These are phyloP conservation scores for Uromys caudimaculatus DNA, from an alignment of 2,797 vertebrate species.

Conservation along the genomic window DNA sequence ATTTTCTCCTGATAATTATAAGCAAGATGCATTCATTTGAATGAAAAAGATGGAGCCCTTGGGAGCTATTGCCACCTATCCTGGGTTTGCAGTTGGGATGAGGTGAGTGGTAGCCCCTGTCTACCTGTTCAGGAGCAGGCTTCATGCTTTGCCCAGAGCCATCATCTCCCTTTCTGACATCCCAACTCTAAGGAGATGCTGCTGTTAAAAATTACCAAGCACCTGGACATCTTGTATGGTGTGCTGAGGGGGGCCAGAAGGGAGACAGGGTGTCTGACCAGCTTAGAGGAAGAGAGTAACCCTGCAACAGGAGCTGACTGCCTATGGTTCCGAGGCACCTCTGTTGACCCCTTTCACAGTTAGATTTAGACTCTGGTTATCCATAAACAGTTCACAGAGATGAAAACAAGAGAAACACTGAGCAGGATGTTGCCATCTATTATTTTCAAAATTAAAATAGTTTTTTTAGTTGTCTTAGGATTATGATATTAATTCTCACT, in stretches of 20 bases:
- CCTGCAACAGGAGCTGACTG: background rate
- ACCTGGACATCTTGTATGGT: background rate
- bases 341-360: background rate
- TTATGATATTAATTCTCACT: slow-evolving; percentile 22
- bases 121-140: background rate
- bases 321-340: background rate
- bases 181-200: slow-evolving; percentile 28
- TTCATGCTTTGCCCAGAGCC: background rate
- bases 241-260: background rate
- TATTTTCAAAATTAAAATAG: slow-evolving; percentile 54
- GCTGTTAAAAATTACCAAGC: slow-evolving; percentile 22
- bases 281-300: background rate
- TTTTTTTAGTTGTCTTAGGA: slow-evolving; percentile 7
- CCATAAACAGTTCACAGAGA: slow-evolving; percentile 8
- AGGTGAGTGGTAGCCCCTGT: background rate
- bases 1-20: background rate
- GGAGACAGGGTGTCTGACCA: background rate
- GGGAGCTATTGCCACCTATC: background rate
- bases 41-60: background rate
- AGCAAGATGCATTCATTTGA: background rate
- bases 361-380: background rate
- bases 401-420: slow-evolving; percentile 41
- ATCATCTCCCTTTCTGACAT: background rate
- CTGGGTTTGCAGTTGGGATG: background rate
- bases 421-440: background rate